Conservation (phyloP, 2,113 vertebrate genomes). For the Cyanoramphus novaezelandiae region DNA sequence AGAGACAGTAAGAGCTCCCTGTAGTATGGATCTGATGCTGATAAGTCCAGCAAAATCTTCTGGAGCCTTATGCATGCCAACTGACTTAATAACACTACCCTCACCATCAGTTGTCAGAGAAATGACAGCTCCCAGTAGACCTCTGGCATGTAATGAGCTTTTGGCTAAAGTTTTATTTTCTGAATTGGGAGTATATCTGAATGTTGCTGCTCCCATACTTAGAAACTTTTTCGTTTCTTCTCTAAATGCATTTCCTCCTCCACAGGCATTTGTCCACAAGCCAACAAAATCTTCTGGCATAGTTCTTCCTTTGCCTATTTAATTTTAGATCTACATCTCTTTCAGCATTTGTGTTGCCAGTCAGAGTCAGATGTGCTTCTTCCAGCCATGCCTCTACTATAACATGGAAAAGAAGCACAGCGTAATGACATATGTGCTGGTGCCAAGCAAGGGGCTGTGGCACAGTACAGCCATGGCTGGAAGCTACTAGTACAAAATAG, state of each 20-base stretch:
- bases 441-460: not conserved
- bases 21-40: not conserved
- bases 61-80: not conserved
- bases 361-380: not conserved
- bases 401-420: not conserved
- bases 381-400: accelerated
- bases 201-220: not conserved
- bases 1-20: not conserved
- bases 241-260: not conserved
- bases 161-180: not conserved
- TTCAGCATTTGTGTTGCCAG: not conserved
- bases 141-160: not conserved
- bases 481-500: not conserved
- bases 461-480: not conserved
- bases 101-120: not conserved
- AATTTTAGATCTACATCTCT: not conserved
- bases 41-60: not conserved
- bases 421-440: not conserved
- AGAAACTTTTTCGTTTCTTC: not conserved
- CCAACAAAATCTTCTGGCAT: not conserved
- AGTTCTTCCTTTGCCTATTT: not conserved
- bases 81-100: not conserved
- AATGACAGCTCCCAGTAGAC: not conserved
- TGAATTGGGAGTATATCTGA: not conserved
- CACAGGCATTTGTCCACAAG: not conserved